phyloP scores from a whole-genome alignment of 37 sponge, comb jelly and placozoan species.

The Aphrocallistes beatrix region DNA sequence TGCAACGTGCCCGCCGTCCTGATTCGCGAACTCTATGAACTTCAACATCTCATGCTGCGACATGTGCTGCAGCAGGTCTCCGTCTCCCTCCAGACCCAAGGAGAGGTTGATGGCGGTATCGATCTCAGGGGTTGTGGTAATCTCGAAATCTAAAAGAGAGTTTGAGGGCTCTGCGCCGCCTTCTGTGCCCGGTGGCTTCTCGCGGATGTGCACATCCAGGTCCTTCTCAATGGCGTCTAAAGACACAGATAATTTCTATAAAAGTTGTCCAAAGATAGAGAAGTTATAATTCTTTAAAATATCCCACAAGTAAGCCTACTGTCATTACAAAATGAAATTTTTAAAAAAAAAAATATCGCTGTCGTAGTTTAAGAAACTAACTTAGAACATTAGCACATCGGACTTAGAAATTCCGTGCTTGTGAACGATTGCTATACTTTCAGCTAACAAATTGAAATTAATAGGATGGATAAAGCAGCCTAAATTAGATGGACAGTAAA shows the following conservation, averaged over 20 bases:
- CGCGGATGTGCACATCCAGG: background rate
- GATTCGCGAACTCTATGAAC: background rate
- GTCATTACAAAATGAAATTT: no score
- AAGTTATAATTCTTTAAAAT: no score
- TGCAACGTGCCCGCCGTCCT: background rate
- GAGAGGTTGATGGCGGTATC: background rate
- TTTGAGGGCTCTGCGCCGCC: background rate
- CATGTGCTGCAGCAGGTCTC: constrained; percentile 4
- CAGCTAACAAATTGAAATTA: no score
- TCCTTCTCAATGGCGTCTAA: background rate
- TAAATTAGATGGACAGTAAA: no score
- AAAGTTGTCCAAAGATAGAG: no score
- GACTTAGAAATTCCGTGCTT: no score
- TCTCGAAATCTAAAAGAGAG: background rate
- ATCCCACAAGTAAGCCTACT: no score
- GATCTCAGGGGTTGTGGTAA: background rate
- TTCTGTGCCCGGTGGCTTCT: background rate
- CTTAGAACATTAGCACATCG: no score
- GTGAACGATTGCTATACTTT: no score
- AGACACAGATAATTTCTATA: background rate
- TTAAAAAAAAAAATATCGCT: no score
- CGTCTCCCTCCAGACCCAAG: background rate
- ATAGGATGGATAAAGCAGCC: no score
- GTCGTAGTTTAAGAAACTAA: no score
- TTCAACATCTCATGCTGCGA: background rate